Evolutionary conservation across 2,797 vertebrate genomes (phyloP).

Genomic region (Cichlasoma orientale): DNA sequence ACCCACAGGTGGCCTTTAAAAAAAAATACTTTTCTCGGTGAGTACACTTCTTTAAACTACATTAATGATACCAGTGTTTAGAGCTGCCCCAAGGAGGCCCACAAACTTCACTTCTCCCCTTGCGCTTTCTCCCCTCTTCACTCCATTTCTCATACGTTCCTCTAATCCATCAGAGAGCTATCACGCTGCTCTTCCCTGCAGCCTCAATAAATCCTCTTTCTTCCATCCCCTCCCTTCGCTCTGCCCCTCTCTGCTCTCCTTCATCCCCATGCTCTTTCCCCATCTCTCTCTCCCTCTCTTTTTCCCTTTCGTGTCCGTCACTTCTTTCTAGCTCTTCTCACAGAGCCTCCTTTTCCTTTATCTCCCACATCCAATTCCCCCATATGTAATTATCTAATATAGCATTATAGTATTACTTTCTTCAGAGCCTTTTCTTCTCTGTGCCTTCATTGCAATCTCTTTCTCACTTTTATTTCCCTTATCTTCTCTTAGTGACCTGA

Average conservation of each 20-base stretch:
- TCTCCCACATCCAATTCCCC: slow-evolving; percentile 31
- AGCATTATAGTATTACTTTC: slow-evolving; percentile 31
- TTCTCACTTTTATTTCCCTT: slow-evolving; percentile 13
- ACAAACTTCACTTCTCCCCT: slow-evolving; percentile 64
- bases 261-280: slow-evolving; percentile 23
- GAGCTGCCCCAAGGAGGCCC: slow-evolving; percentile 66
- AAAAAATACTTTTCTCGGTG: slow-evolving; percentile 48
- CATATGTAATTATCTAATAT: slow-evolving; percentile 51
- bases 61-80: slow-evolving; percentile 72
- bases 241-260: slow-evolving; percentile 17
- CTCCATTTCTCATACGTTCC: slow-evolving; percentile 69
- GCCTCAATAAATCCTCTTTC: slow-evolving; percentile 75
- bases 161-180: slow-evolving; percentile 75
- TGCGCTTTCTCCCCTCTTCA: slow-evolving; percentile 35
- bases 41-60: slow-evolving; percentile 59
- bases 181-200: slow-evolving; percentile 69
- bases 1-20: slow-evolving; percentile 70
- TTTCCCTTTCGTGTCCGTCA: slow-evolving; percentile 22
- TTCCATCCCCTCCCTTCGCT: slow-evolving; percentile 44
- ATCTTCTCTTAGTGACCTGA: slow-evolving; percentile 6
- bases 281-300: slow-evolving; percentile 4
- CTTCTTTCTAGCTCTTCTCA: slow-evolving; percentile 16
- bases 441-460: slow-evolving; percentile 8
- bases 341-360: neutral
- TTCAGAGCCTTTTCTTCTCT: neutral